Evolutionary conservation across 1,140 invertebrate species (phyloP).

Genomic region (Melanaphis sacchari): DNA sequence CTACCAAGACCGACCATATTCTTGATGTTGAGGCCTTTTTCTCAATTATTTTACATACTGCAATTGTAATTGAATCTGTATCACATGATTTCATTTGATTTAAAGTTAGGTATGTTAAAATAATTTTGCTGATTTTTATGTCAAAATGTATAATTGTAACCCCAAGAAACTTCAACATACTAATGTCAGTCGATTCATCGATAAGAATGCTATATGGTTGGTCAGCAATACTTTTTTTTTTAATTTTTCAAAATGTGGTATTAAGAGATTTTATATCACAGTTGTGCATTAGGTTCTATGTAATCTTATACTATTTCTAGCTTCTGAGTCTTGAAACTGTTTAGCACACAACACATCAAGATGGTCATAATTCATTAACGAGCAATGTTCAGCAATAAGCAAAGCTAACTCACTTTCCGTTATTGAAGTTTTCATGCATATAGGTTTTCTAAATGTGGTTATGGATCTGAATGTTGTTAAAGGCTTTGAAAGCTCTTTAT

Average conservation of each 20-base stretch:
- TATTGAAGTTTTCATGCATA: not conserved
- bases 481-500: not conserved
- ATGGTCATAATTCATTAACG: not conserved
- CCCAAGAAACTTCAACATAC: no score
- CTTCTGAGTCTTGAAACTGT: not conserved
- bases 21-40: no score
- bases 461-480: not conserved
- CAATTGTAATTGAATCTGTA: no score
- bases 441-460: not conserved
- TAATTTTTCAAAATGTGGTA: not conserved
- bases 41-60: no score
- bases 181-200: not conserved
- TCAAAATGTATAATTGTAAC: no score
- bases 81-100: no score
- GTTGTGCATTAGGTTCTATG: not conserved
- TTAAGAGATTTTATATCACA: not conserved
- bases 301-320: not conserved
- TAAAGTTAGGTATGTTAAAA: no score
- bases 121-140: no score
- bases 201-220: not conserved
- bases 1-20: no score
- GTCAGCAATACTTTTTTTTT: not conserved
- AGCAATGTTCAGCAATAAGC: not conserved
- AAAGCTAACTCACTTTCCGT: not conserved
- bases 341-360: not conserved